Conservation (phyloP, 2,888 invertebrate species). For the Aphodius sticticus region DNA sequence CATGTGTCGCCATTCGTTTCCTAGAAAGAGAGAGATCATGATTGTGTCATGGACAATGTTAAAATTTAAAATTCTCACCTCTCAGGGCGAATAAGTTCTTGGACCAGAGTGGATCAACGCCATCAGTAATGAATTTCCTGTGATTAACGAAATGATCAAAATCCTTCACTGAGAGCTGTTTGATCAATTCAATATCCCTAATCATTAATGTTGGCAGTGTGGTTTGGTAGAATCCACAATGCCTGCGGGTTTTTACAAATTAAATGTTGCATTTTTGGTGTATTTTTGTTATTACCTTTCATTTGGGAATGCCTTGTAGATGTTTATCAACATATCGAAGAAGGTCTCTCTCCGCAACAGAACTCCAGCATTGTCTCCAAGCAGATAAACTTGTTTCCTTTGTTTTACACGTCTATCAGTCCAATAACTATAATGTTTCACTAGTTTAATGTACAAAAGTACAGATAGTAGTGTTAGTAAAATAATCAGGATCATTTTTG, state of each 20-base stretch:
- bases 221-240: conserved; percentile 32
- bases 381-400: conserved; percentile 59
- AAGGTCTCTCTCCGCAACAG: conserved; percentile 32
- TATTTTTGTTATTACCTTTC: conserved; percentile 35
- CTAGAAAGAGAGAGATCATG: conserved; percentile 29
- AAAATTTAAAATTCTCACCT: conserved; percentile 33
- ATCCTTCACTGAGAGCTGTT: conserved; percentile 65
- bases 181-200: conserved; percentile 66
- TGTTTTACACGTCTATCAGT: conserved; percentile 52
- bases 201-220: conserved; percentile 60
- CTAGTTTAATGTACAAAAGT: not conserved
- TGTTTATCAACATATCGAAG: conserved; percentile 35
- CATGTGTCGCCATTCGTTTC: conserved; percentile 50
- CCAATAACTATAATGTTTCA: conserved; percentile 35
- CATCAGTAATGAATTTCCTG: conserved; percentile 45
- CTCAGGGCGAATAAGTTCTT: conserved; percentile 50
- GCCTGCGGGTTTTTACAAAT: conserved; percentile 21
- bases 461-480: not conserved
- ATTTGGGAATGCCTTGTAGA: conserved; percentile 41
- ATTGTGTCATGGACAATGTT: not conserved
- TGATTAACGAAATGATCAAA: conserved; percentile 67
- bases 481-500: conserved; percentile 16
- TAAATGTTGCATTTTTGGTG: too few relatives aligned
- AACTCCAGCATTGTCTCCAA: conserved; percentile 48
- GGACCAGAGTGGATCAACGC: conserved; percentile 62